A percentile compares a stretch with the other conserved stretches of the same genome.
Evolutionary conservation across 2,113 vertebrate genomes (phyloP).

Genomic region (Mustelus asterias): DNA sequence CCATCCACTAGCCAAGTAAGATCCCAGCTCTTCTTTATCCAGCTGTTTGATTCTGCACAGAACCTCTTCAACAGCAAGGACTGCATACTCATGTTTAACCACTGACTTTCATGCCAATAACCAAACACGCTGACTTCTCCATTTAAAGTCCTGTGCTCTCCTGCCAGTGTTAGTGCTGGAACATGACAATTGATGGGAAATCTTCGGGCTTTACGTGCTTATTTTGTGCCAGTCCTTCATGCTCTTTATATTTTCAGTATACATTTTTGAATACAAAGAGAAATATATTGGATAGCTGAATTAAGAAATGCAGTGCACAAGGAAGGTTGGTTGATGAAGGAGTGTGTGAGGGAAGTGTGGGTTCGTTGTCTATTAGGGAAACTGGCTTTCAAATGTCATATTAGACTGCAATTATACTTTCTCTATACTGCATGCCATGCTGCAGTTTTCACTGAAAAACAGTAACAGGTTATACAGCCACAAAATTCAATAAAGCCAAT

Average conservation of each 20-base stretch:
- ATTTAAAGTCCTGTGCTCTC: neutral
- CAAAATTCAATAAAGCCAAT: too few relatives aligned
- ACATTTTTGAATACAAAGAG: neutral
- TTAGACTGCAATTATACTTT: neutral
- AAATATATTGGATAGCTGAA: neutral
- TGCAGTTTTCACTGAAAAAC: too few relatives aligned
- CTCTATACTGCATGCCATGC: too few relatives aligned
- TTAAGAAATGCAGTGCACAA: neutral
- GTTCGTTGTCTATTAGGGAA: neutral
- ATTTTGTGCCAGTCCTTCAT: neutral
- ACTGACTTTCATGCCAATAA: neutral
- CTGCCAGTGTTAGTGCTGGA: neutral
- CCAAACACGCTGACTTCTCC: neutral
- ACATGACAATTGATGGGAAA: too few relatives aligned
- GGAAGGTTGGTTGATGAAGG: neutral
- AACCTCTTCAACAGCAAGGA: neutral
- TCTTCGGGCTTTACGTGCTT: neutral
- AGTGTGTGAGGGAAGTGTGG: too few relatives aligned
- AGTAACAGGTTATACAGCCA: too few relatives aligned
- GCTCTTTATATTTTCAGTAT: too few relatives aligned
- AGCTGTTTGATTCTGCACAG: neutral
- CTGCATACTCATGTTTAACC: neutral
- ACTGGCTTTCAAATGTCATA: neutral
- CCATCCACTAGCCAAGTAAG: neutral
- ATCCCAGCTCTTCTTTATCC: neutral